Base-by-base conservation (phyloP, 1,140 invertebrate species). In the Brachystomella parvula region DNA sequence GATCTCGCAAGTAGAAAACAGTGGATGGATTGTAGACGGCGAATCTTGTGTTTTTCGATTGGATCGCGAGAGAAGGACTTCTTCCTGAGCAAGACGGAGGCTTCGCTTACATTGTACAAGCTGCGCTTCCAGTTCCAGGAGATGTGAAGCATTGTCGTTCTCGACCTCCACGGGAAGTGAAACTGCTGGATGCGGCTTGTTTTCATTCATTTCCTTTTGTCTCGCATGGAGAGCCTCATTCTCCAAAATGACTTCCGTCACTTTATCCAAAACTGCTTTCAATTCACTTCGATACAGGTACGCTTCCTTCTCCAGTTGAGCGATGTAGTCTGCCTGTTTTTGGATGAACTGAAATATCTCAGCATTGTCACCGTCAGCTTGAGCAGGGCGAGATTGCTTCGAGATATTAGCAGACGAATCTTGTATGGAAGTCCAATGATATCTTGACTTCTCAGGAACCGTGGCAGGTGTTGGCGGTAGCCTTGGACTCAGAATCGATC, bases 281-380 rank as follows among this genome's bases (percentile, higher is more conserved):
- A 90, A 75, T 76, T 90, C 87, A 47, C 86, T 86, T 75, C 86
- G 82, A 75, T 87, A 89, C 75, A 87, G 89, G 70, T 85, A 85
- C 47, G 87, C 88, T 77, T 91, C 89, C 69, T 85, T 83, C 76
- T 91, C 89, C 24, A 91, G 71, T 74, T 91, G 88, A 61, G 89
- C 86, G 30, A 91, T 90, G 69, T 90, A 90, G 64, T 89, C 87
- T 75, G 89, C 88, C 74, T 91, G 89, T 61, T 87, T 84, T 76
- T 89, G 85, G 24, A 90, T 88, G 71, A 89, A 90, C 58, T 83
- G 82, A 69, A 85, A 81, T 19, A 88, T 74, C 75, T 87, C 85
- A 17, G 24, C 49, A 15, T 39, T 39, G 35, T 39, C 6, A 19
- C 19, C 35, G 19, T 6, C 19, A 39, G 35, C 35, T 9, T 6